Base-by-base conservation (phyloP, 2,113 vertebrate species). In the Heptranchias perlo region DNA sequence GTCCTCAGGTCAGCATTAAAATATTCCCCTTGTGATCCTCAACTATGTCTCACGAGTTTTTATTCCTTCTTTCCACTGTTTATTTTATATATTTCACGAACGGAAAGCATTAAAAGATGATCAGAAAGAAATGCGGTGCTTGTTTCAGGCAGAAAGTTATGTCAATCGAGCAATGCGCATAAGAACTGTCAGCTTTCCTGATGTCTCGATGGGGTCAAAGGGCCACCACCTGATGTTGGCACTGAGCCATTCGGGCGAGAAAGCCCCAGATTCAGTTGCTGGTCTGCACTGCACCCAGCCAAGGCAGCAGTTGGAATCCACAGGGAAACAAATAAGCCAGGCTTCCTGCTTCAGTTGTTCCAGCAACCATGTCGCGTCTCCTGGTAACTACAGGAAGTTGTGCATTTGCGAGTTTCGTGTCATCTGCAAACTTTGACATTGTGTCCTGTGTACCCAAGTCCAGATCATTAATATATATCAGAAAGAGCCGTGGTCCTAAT, bases 1-100 rank as follows among this genome's bases (percentile, higher is more conserved):
- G n/a, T 62, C 89, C 89, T 39, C 89, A 93, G 89, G 89, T 93
- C 16, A 8, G 58, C 58, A 93, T 93, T 93, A 93, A 93, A 93
- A 62, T 62, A 93, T 93, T 93, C 89, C 61, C 61, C 89, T 93
- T 62, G 61, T 62, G 89, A 62, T 62, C 58, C 58, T 62, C 89
- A 39, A 23, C 7, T 18, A 2, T 39, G 89, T 62, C 35, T 93
- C 58, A 5, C 35, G 89, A 39, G 89, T 23, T n/a, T 93, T 93
- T 39, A 93, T 62, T 93, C 16, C 89, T 23, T 23, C 31, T 13
- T 10, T 21, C 16, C 6, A n/a, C 31, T 2, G 35, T 16, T 78
- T 44, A n/a, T n/a, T n/a, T n/a, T n/a, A n/a, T n/a, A n/a, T 16
- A 44, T 44, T 62, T n/a, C 35, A 62, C 35, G 5, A 1, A 18